Conservation (phyloP, 2,113 vertebrate species). For the Crotalus tigris region DNA sequence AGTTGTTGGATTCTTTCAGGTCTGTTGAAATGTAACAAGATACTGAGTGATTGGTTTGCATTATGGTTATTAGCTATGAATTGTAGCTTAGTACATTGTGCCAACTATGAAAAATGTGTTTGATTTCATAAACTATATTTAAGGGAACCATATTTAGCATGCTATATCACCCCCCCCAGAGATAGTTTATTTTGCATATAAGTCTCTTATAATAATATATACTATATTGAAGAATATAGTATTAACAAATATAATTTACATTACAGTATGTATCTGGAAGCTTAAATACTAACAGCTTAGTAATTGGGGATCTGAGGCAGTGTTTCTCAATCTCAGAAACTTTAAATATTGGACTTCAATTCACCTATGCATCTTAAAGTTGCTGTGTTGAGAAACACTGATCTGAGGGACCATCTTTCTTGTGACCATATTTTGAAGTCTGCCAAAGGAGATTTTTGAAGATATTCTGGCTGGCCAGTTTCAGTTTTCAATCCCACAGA, state of each 20-base stretch:
- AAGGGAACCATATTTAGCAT: not conserved
- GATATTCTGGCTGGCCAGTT: not conserved
- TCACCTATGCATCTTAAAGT: not conserved
- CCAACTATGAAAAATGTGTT: not conserved
- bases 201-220: not conserved
- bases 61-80: not conserved
- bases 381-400: not conserved
- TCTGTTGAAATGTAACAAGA: conserved; percentile 56
- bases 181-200: not conserved
- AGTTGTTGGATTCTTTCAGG: conserved; percentile 90
- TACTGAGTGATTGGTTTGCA: not conserved
- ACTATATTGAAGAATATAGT: not conserved
- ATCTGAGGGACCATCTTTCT: not conserved
- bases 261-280: no score
- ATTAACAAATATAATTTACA: not conserved
- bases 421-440: not conserved
- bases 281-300: no score
- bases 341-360: no score
- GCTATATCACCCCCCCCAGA: not conserved
- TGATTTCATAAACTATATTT: not conserved
- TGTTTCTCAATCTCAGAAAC: no score
- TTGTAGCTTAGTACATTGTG: not conserved
- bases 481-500: not conserved
- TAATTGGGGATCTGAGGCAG: not conserved
- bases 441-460: not conserved